Evolutionary conservation across 2,888 invertebrate species (phyloP).

Genomic region (Drosophila putrida): DNA sequence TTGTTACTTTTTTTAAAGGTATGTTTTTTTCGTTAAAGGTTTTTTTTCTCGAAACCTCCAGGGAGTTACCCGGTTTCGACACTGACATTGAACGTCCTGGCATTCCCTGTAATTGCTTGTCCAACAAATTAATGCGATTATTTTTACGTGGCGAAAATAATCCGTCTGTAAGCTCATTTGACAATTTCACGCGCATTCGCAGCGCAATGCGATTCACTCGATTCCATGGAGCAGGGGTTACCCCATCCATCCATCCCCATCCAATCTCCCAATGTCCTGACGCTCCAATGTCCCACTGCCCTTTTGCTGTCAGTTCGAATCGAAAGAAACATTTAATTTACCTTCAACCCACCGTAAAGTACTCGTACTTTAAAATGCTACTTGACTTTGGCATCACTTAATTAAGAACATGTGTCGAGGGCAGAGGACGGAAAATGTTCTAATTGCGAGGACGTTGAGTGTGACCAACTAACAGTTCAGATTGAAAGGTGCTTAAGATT

Average conservation of each 20-base stretch:
- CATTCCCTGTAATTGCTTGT: conserved; percentile 68
- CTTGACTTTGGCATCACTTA: conserved; percentile 28
- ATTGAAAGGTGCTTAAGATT: neutral
- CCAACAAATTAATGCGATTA: conserved; percentile 75
- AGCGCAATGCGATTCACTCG: conserved; percentile 42
- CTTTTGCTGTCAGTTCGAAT: conserved; percentile 9
- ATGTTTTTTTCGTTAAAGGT: conserved; percentile 9
- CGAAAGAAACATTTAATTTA: conserved; percentile 34
- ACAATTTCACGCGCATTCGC: conserved; percentile 64
- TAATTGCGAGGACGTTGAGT: neutral
- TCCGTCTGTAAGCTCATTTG: conserved; percentile 70
- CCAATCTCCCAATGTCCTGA: neutral
- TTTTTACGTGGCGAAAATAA: conserved; percentile 73
- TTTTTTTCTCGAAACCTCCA: conserved; percentile 38
- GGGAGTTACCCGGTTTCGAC: neutral
- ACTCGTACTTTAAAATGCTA: conserved; percentile 39
- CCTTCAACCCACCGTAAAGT: conserved; percentile 1
- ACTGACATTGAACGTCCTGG: conserved; percentile 37
- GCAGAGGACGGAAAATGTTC: neutral
- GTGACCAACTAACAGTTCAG: neutral
- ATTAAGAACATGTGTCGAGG: conserved; percentile 15
- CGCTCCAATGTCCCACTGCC: neutral
- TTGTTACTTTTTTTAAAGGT: conserved; percentile 1
- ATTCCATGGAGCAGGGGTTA: conserved; percentile 11
- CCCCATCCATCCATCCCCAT: neutral